Conservation (phyloP, 1,140 invertebrate species). For the Archivesica marissinica region DNA sequence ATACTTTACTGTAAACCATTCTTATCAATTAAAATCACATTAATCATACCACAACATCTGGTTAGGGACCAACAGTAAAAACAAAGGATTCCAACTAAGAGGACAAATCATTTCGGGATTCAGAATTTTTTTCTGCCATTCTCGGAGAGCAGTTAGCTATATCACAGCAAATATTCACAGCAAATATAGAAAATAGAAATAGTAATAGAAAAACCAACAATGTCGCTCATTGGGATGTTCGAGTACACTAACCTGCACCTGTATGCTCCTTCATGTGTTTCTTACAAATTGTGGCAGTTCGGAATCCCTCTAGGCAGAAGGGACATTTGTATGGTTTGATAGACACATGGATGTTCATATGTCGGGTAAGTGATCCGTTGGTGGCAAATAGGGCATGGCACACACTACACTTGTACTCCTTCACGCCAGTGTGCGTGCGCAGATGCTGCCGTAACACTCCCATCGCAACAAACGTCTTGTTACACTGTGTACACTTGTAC, state of each 20-base stretch:
- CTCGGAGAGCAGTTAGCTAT: too few species aligned
- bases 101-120: too few species aligned
- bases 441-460: conserved; percentile 82
- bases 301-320: conserved; percentile 84
- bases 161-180: too few species aligned
- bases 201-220: too few species aligned
- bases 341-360: conserved; percentile 80
- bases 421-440: conserved; percentile 80
- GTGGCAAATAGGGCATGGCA: conserved; percentile 83
- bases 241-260: conserved; percentile 57
- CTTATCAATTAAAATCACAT: too few species aligned
- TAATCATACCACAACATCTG: too few species aligned
- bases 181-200: too few species aligned
- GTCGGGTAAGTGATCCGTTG: conserved; percentile 81
- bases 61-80: too few species aligned
- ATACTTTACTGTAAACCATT: too few species aligned
- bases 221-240: too few species aligned
- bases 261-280: conserved; percentile 83
- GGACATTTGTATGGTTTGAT: conserved; percentile 82
- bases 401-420: conserved; percentile 79
- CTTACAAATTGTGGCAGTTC: conserved; percentile 83
- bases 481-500: conserved; percentile 82
- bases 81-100: too few species aligned
- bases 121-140: too few species aligned
- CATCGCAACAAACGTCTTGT: conserved; percentile 77